Percentiles rank a stretch among this genome's conserved stretches.
Conservation (phyloP, 2,797 vertebrate species). For the Squalus acanthias region DNA sequence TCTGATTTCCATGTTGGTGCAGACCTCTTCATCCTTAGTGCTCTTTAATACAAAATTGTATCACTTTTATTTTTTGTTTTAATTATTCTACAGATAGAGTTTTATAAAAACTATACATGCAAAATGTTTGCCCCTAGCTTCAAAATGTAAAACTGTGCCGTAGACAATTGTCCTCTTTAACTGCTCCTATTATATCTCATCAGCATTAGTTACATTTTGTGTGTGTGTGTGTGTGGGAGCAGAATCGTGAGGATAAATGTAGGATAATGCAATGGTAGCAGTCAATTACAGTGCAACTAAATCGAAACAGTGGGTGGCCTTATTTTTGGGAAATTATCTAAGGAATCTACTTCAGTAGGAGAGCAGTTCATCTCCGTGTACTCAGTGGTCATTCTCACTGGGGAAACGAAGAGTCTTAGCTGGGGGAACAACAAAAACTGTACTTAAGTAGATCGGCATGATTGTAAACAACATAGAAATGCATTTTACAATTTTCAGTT, state of each 20-base stretch:
- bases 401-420: not conserved
- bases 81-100: no score
- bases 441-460: not conserved
- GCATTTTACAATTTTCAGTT: not conserved
- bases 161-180: not conserved
- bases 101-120: not conserved
- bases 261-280: not conserved
- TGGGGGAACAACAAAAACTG: not conserved
- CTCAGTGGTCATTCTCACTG: constrained; percentile 17
- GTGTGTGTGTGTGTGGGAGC: not conserved
- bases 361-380: constrained; percentile 6
- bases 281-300: not conserved
- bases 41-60: not conserved
- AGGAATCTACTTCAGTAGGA: not conserved
- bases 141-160: not conserved
- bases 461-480: not conserved
- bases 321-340: constrained; percentile 3
- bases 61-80: not conserved
- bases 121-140: not conserved
- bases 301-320: constrained; percentile 27
- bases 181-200: not conserved
- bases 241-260: not conserved
- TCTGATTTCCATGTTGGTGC: not conserved
- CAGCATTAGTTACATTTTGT: not conserved
- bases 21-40: not conserved